Base-by-base conservation (phyloP, 2,888 invertebrate genomes). In the Troilus luridus region DNA sequence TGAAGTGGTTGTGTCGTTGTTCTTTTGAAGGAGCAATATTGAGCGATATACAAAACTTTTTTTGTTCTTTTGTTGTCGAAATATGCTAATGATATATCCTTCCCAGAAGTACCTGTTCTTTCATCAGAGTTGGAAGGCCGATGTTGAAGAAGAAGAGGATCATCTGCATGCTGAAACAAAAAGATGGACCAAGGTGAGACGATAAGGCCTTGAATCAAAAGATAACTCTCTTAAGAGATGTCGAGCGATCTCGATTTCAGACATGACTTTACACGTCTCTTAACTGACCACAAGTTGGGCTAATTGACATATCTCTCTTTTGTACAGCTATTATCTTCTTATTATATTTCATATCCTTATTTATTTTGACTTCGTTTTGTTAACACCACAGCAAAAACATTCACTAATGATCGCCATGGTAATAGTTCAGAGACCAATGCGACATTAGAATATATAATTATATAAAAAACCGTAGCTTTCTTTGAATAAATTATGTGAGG, bases 261-360 rank as follows among this genome's bases (percentile, higher is more conserved):
- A 62, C 62, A 62, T 62, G 62, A 62, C 62, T 62, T 62, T 19
- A 62, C 62, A 21, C 62, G 62, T 8, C 64, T n/a, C 64, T 64
- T 10, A 21, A 9, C n/a, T 64, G n/a, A 64, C 64, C 64, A n/a
- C 64, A 64, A n/a, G 10, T 11, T 10, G 0, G 9, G 0, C 21
- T 64, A 64, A 64, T 64, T 64, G 64, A 64, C 9, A 64, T 64
- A 64, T 64, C 64, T 64, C n/a, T n/a, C n/a, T n/a, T 64, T 64
- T n/a, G 10, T 10, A n/a, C 9, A 11, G 10, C 64, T n/a, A 64
- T 64, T n/a, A 64, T n/a, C 21, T 64, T 64, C 9, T 9, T 5
- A 64, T 64, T 10, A 9, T n/a, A n/a, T n/a, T 64, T 11, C n/a
- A n/a, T n/a, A 64, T n/a, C 1, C 41, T 41, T 41, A 64, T 64